These are phyloP conservation scores for Watsonalla cultraria DNA, from an alignment of 2,888 invertebrate genomes.

Conservation along the genomic window DNA sequence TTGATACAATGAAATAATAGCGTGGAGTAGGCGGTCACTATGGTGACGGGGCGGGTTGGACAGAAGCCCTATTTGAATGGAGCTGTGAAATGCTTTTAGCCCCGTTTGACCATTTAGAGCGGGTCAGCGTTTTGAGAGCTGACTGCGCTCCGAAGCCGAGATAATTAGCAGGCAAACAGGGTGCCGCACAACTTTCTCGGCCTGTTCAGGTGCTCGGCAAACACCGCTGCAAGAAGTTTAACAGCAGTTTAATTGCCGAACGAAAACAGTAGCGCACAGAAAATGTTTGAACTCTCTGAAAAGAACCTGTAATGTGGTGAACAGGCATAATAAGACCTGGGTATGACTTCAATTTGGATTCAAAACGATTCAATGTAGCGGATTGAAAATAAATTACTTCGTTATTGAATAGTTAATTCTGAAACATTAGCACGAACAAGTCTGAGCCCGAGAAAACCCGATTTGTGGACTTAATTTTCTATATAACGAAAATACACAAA, in stretches of 20 bases:
- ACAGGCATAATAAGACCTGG: constrained; percentile 41
- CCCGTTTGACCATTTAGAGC: constrained; percentile 65
- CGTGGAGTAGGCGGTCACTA: constrained; percentile 62
- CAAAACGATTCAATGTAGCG: constrained; percentile 41
- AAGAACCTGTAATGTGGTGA: constrained; percentile 61
- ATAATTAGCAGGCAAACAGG: constrained; percentile 75
- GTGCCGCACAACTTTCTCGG: constrained; percentile 65
- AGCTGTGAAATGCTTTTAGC: constrained; percentile 62
- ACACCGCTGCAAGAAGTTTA: constrained; percentile 76
- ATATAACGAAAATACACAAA: neutral
- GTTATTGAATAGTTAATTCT: constrained; percentile 18
- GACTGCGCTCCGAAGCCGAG: constrained; percentile 55
- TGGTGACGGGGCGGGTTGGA: constrained; percentile 57
- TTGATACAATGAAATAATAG: constrained; percentile 74
- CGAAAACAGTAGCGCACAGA: constrained; percentile 73
- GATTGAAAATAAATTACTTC: constrained; percentile 32
- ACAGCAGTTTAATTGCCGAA: constrained; percentile 76
- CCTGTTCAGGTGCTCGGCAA: constrained; percentile 74
- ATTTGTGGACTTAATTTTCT: neutral
- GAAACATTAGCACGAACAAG: constrained; percentile 2
- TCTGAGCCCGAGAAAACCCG: neutral
- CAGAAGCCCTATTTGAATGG: constrained; percentile 58
- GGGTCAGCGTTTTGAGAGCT: constrained; percentile 68
- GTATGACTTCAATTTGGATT: constrained; percentile 48
- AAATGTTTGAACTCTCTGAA: constrained; percentile 68